phyloP scores from a whole-genome alignment of 2,113 vertebrate genomes.

The Eudyptes chrysolophus region DNA sequence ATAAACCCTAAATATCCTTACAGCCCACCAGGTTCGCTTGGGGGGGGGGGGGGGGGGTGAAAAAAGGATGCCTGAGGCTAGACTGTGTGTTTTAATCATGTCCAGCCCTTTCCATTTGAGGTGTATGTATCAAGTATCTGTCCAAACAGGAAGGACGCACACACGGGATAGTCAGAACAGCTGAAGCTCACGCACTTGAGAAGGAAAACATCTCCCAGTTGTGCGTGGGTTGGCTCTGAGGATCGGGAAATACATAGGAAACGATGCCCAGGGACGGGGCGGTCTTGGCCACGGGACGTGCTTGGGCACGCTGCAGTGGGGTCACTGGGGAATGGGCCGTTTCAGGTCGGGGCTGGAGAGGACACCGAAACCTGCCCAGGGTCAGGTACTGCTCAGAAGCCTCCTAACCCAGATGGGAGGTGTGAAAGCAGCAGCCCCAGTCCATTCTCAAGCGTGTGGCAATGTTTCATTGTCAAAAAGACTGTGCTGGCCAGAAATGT shows the following conservation, averaged over 20 bases:
- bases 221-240: background rate
- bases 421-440: background rate
- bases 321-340: background rate
- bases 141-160: conserved; percentile 44
- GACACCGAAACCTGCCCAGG: background rate
- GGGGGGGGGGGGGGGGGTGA: background rate
- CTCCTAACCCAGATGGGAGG: background rate
- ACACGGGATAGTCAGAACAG: background rate
- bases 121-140: conserved; percentile 27
- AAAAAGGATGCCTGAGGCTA: background rate
- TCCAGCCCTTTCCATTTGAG: conserved; percentile 30
- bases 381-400: background rate
- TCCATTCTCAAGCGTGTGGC: background rate
- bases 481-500: conserved; percentile 37
- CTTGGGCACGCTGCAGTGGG: accelerated
- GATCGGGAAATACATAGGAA: background rate
- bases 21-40: background rate
- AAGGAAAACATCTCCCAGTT: conserved; percentile 4
- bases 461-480: conserved; percentile 40
- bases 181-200: background rate
- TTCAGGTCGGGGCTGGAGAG: background rate
- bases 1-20: background rate
- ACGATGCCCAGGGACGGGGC: background rate
- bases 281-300: accelerated
- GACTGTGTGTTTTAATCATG: background rate